A percentile compares a stretch with the other conserved stretches of the same genome.
These are phyloP conservation scores for Plagodis pulveraria DNA, from an alignment of 2,888 invertebrate genomes.

Conservation along the genomic window DNA sequence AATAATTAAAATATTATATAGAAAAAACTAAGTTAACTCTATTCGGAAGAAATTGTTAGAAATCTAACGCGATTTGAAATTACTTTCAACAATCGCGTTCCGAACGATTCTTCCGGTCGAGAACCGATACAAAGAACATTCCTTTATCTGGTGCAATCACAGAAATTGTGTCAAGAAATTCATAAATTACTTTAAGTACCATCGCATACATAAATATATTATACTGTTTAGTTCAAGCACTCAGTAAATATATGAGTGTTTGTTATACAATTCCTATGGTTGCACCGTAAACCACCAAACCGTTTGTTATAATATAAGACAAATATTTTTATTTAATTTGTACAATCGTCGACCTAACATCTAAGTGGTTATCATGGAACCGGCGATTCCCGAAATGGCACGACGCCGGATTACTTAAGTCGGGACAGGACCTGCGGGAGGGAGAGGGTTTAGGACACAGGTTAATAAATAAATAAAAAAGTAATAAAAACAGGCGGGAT, in stretches of 20 bases:
- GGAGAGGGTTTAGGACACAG: slow-evolving; percentile 13
- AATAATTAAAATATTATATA: slow-evolving; percentile 45
- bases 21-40: slow-evolving; percentile 36
- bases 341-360: slow-evolving; percentile 51
- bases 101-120: slow-evolving; percentile 7
- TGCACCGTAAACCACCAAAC: slow-evolving; percentile 35
- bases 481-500: not conserved
- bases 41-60: slow-evolving; percentile 26
- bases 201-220: too few species aligned
- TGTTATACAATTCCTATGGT: slow-evolving; percentile 1
- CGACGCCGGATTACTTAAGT: slow-evolving; percentile 25
- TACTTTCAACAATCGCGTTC: not conserved
- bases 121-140: slow-evolving; percentile 37
- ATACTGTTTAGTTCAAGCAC: too few species aligned
- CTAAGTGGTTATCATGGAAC: slow-evolving; percentile 31
- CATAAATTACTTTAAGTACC: slow-evolving; percentile 29
- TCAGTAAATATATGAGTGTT: too few species aligned
- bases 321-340: slow-evolving; percentile 51
- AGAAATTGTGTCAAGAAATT: not conserved
- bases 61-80: not conserved
- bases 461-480: not conserved
- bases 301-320: slow-evolving; percentile 43
- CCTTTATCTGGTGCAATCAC: slow-evolving; percentile 28
- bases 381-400: slow-evolving; percentile 1
- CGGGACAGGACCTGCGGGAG: slow-evolving; percentile 49